These are phyloP conservation scores for Thera britannica DNA, from an alignment of 2,888 invertebrate genomes.

Conservation along the genomic window DNA sequence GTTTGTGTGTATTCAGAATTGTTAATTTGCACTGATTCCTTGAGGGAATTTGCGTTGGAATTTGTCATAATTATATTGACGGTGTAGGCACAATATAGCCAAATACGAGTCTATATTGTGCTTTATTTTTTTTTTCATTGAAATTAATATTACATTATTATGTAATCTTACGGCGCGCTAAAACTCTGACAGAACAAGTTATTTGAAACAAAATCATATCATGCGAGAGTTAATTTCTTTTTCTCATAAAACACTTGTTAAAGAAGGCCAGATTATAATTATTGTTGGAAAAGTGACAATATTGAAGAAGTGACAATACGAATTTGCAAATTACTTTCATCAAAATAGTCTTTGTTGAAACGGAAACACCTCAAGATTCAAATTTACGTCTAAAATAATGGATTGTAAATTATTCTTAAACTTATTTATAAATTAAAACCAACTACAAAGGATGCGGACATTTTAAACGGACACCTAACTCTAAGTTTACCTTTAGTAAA, in stretches of 20 bases:
- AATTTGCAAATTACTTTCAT: constrained; percentile 52
- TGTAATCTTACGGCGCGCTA: too few relatives aligned
- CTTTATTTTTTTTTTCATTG: too few relatives aligned
- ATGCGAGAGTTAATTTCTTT: neutral
- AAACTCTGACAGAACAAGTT: neutral
- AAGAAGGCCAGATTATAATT: neutral
- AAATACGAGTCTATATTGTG: too few relatives aligned
- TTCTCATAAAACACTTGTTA: neutral
- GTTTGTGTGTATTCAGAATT: constrained; percentile 12
- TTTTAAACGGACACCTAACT: neutral
- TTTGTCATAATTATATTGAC: constrained; percentile 41
- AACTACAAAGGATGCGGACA: neutral
- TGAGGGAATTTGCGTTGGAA: constrained; percentile 32
- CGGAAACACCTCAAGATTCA: neutral
- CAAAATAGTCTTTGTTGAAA: constrained; percentile 67
- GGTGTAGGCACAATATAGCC: constrained; percentile 25
- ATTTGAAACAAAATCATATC: neutral
- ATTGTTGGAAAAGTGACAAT: constrained; percentile 77
- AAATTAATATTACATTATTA: too few relatives aligned
- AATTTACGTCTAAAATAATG: neutral
- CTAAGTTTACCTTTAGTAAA: neutral
- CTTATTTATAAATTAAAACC: neutral
- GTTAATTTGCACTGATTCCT: constrained; percentile 32
- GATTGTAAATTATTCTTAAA: neutral
- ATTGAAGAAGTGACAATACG: constrained; percentile 76